These are phyloP conservation scores for Drosophila grimshawi DNA, from an alignment of 1,140 invertebrate species.

Conservation along the genomic window DNA sequence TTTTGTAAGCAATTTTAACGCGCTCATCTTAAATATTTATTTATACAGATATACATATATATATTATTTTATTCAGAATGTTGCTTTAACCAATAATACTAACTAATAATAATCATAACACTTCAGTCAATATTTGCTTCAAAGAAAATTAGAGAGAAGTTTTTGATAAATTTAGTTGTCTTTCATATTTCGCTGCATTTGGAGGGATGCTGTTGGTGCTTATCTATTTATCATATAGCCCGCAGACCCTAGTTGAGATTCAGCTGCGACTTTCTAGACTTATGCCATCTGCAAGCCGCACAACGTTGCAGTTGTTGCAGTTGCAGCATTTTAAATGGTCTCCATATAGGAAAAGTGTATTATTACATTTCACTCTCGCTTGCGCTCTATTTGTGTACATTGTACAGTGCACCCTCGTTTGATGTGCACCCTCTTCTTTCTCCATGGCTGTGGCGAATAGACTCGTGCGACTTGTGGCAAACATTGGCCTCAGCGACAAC, in stretches of 20 bases:
- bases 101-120: too few species aligned
- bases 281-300: constrained; percentile 17
- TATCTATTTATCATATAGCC: constrained; percentile 35
- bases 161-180: neutral
- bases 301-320: neutral
- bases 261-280: constrained; percentile 22
- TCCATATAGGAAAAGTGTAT: constrained; percentile 21
- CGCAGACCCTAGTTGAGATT: constrained; percentile 3
- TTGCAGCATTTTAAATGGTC: constrained; percentile 1
- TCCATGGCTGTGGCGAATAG: constrained; percentile 4
- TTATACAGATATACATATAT: too few species aligned
- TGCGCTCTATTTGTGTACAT: constrained; percentile 39
- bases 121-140: too few species aligned
- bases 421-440: constrained; percentile 11
- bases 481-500: constrained; percentile 31
- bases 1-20: too few species aligned
- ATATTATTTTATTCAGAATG: too few species aligned
- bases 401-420: constrained; percentile 37
- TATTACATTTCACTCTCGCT: constrained; percentile 40
- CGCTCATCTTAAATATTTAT: too few species aligned
- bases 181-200: constrained; percentile 8
- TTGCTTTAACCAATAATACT: too few species aligned
- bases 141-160: neutral
- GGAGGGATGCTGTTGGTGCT: constrained; percentile 28
- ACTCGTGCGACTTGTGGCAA: constrained; percentile 46